These are phyloP conservation scores for Lasioglossum albipes DNA, from an alignment of 1,140 invertebrate species.

Conservation along the genomic window DNA sequence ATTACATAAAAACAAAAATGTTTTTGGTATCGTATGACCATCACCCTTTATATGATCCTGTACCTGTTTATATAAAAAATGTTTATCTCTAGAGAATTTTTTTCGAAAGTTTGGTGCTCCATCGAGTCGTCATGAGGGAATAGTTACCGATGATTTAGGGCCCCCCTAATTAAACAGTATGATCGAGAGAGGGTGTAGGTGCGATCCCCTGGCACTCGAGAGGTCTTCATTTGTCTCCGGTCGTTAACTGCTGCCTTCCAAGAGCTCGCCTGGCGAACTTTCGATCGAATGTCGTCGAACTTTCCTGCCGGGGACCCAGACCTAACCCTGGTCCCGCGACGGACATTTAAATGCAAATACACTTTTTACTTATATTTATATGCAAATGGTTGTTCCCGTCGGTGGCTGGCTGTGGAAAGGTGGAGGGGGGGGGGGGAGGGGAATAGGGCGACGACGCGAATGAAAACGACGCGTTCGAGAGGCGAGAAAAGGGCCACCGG, in stretches of 20 bases:
- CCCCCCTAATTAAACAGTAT: not conserved
- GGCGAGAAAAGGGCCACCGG: constrained; percentile 10
- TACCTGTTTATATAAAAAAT: too few species aligned
- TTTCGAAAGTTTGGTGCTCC: too few species aligned
- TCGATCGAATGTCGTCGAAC: constrained; percentile 44
- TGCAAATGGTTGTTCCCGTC: constrained; percentile 52
- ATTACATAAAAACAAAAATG: too few species aligned
- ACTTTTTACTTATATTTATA: constrained; percentile 65
- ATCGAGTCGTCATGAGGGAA: too few species aligned
- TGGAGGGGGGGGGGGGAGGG: not conserved
- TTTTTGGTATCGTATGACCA: too few species aligned
- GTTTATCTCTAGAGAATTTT: too few species aligned
- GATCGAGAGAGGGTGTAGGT: not conserved
- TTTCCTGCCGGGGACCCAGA: not conserved
- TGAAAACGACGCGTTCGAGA: constrained; percentile 20
- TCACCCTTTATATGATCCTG: too few species aligned
- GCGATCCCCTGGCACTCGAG: not conserved
- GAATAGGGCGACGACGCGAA: constrained; percentile 4
- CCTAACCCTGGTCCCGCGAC: constrained; percentile 11
- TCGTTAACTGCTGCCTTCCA: constrained; percentile 29
- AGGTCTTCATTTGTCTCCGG: constrained; percentile 29
- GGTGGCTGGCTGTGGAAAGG: not conserved
- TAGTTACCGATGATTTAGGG: not conserved
- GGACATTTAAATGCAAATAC: constrained; percentile 64
- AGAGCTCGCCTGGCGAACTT: constrained; percentile 36